Evolutionary conservation across 2,888 invertebrate genomes (phyloP).

Genomic region (Sinhomidia bicolor): DNA sequence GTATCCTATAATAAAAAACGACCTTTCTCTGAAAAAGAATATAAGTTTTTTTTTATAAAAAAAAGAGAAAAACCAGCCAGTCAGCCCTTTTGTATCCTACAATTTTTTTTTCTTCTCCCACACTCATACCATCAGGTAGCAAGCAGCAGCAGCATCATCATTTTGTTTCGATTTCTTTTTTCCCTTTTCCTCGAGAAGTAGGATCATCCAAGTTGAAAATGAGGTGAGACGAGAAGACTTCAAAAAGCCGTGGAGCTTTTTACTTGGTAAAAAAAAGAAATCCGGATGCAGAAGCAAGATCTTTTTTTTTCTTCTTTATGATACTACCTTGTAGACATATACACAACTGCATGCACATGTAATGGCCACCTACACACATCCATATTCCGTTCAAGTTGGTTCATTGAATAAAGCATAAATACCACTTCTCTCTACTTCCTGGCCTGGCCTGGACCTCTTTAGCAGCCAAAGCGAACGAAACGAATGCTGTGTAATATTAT

Average conservation of each 20-base stretch:
- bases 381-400: neutral
- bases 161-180: conserved; percentile 26
- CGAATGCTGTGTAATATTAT: conserved; percentile 2
- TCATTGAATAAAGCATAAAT: conserved; percentile 18
- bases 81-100: neutral
- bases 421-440: neutral
- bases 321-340: neutral
- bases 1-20: neutral
- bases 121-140: neutral
- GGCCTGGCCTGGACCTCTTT: too few species aligned
- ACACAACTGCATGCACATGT: neutral
- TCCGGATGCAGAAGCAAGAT: conserved; percentile 22
- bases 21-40: too few species aligned
- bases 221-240: conserved; percentile 63
- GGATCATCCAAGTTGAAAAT: conserved; percentile 60
- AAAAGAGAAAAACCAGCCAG: too few species aligned
- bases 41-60: too few species aligned
- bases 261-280: conserved; percentile 10
- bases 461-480: neutral
- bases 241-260: conserved; percentile 53
- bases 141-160: too few species aligned
- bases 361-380: neutral
- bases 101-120: too few species aligned
- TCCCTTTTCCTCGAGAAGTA: too few species aligned
- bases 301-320: conserved; percentile 1